Conservation (phyloP, 2,888 invertebrate genomes). For the Caenorhabditis sinica region DNA sequence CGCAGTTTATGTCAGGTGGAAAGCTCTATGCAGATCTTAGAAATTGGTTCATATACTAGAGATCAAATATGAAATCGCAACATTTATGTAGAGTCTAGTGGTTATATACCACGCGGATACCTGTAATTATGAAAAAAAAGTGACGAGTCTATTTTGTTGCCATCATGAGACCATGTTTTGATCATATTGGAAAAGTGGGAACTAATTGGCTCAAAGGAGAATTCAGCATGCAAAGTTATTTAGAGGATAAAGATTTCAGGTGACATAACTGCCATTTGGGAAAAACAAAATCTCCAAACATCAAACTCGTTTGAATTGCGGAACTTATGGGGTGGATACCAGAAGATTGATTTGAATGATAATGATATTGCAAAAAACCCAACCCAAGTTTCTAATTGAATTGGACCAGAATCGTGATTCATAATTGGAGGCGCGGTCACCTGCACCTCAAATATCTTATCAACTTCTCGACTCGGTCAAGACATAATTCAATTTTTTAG, state of each 20-base stretch:
- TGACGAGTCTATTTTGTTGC: constrained; percentile 12
- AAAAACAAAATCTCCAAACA: too few relatives aligned
- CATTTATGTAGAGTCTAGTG: background rate
- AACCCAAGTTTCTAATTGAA: background rate
- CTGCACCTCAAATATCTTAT: background rate
- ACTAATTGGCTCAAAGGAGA: background rate
- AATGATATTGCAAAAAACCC: background rate
- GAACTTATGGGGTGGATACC: too few relatives aligned
- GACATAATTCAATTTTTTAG: background rate
- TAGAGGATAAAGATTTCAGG: too few relatives aligned
- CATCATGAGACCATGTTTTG: background rate
- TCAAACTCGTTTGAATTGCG: too few relatives aligned
- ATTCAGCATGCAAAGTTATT: too few relatives aligned
- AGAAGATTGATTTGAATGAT: background rate
- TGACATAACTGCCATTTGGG: too few relatives aligned
- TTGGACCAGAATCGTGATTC: background rate
- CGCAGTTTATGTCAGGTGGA: background rate
- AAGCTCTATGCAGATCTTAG: background rate
- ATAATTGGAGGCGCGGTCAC: background rate
- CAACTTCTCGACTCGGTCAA: background rate
- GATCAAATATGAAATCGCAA: constrained; percentile 1
- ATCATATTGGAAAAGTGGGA: background rate
- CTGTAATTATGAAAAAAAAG: background rate
- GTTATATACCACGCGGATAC: background rate
- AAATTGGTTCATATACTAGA: background rate